These are phyloP conservation scores for Dissostichus mawsoni DNA, from an alignment of 2,113 vertebrate genomes.

Conservation along the genomic window DNA sequence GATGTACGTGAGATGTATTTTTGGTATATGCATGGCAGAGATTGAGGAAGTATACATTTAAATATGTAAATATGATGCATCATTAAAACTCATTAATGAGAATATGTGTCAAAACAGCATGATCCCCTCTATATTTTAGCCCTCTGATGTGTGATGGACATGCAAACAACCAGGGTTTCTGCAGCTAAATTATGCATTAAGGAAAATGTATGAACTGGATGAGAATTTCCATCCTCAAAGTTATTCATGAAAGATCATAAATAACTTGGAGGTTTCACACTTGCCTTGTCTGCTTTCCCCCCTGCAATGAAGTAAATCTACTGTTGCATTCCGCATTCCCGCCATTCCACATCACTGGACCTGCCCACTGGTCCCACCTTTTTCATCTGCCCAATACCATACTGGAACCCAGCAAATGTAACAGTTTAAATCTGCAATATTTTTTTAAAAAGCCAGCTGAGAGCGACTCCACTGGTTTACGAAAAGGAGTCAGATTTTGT, in stretches of 20 bases:
- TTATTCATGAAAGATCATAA: slow-evolving; percentile 34
- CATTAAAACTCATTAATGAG: slow-evolving; percentile 40
- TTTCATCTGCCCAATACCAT: background rate
- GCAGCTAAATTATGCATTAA: slow-evolving; percentile 29
- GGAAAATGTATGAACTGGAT: slow-evolving; percentile 22
- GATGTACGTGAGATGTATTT: background rate
- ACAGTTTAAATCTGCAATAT: too few species aligned
- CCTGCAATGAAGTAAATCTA: background rate
- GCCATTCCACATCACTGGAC: background rate
- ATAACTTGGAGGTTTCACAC: slow-evolving; percentile 41
- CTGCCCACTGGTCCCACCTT: background rate
- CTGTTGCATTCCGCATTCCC: background rate
- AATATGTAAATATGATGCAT: slow-evolving; percentile 16
- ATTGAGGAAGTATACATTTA: background rate
- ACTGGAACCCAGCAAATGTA: too few species aligned
- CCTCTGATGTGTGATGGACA: slow-evolving; percentile 12
- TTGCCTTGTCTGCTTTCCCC: background rate
- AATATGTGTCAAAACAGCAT: slow-evolving; percentile 30
- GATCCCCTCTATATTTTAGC: background rate
- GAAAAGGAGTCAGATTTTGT: too few species aligned
- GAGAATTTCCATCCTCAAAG: background rate
- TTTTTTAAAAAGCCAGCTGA: too few species aligned
- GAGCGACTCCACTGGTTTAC: too few species aligned
- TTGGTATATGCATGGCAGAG: too few species aligned
- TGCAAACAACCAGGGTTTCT: slow-evolving; percentile 1